Evolutionary conservation across 1,140 invertebrate genomes (phyloP), one percentile per base, ranked within the genome.

Genomic region (Hycleus cichorii): DNA sequence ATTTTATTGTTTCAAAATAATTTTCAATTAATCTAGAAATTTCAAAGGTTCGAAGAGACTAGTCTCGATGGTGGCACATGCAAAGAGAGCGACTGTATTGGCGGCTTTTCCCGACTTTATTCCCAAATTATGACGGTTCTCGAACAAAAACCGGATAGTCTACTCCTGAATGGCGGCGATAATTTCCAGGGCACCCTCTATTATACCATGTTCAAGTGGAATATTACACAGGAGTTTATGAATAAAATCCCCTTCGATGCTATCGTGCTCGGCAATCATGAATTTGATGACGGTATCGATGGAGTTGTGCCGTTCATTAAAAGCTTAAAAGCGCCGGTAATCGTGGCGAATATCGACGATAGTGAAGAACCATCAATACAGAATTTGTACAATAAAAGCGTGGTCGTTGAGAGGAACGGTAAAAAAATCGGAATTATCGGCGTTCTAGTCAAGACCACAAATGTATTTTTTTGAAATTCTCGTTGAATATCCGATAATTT

Each of bases 161-260:
- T 93, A 49, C 80, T 90, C 26, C 74, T 93, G 4, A 90, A 91
- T 71, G 90, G 83, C 0, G 91, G 90, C 0, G 91, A 93, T 73
- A 87, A 86, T 66, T 93, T 85, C 69, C 89, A 92, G 72, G 91
- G 91, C 0, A 91, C 89, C 1, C 76, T 91, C 2, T 93, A 88
- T 87, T 93, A 91, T 72, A 86, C 85, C 57, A 69, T 89, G 8
- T 80, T 85, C 58, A 78, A 83, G 57, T 91, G 88, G 82, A 84
- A 85, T 58, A 84, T 85, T 1, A 85, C 84, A 0, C 80, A 84
- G 8, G 69, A 84, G 51, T 89, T 93, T 69, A 81, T 92, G 69
- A 91, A 91, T 65, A 69, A 83, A 64, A 66, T 93, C n/a, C 82
- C 82, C 3, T 83, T 89, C 57, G 88, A 91, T 58, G 90, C 80